Evolutionary conservation across 2,797 vertebrate genomes (phyloP), one percentile per base, ranked within the genome.

Genomic region (Octomys mimax): DNA sequence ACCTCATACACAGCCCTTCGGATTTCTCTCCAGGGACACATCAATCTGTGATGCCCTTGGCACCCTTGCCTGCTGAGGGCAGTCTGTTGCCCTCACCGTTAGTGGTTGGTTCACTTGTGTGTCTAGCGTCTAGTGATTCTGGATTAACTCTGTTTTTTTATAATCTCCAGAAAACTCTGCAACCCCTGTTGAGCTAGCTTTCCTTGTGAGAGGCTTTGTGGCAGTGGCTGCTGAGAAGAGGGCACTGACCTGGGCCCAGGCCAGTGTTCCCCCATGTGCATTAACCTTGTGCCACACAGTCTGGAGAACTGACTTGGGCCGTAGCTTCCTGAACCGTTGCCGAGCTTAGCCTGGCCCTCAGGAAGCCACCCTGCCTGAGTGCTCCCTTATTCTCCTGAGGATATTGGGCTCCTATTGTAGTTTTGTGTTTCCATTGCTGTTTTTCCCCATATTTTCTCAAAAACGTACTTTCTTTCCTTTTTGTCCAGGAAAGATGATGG

Each of bases 1-100:
- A 26, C 12, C 21, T 52, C 14, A 1, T 2, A 18, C 3, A 0
- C 46, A 2, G 49, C 16, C 21, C 59, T 64, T 52, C 2, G 26
- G 31, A 18, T 59, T 26, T 46, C 49, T 22, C 1, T 22, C 18
- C 33, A 33, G 7, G 22, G 21, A 16, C 9, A 26, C 0, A 2
- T n/a, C 31, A 3, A n/a, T 33, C 1, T 36, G 1, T 24, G 33
- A 1, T 6, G 31, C 36, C 61, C 39, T 52, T 19, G 12, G 46
- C 52, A 8, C 84, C 77, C 2, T 5, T 2, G 3, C 3, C 84
- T 61, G 14, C 6, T 1, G 33, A n/a, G 0, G 12, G 6, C 22
- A 13, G 1, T 42, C 12, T 31, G 28, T 31, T 26, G 13, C 3
- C 28, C 59, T 28, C 13, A 5, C 26, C 52, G 36, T 26, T 8